Conservation (phyloP, 2,113 vertebrate species). For the Catagonus wagneri region DNA sequence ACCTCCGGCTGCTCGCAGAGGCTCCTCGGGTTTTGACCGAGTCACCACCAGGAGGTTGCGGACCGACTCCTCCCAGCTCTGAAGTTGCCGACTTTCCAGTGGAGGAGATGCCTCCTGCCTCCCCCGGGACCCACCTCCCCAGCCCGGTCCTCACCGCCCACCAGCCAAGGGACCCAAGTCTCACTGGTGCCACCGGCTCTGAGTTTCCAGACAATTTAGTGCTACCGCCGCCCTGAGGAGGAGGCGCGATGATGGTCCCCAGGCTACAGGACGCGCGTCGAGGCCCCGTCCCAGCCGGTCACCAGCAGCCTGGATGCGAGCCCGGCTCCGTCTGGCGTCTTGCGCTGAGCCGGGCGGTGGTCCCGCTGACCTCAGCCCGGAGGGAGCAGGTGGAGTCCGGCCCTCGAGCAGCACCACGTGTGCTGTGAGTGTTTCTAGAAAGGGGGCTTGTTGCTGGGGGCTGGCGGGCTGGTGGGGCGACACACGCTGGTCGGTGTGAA, state of each 20-base stretch:
- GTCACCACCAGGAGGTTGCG: accelerated
- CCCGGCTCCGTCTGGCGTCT: accelerated
- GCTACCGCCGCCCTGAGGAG: background rate
- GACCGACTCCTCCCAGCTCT: background rate
- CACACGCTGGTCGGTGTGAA: accelerated
- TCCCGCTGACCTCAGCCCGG: background rate
- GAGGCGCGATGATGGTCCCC: accelerated
- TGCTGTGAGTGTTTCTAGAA: background rate
- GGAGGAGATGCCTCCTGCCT: background rate
- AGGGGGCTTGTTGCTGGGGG: accelerated
- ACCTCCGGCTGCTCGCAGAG: accelerated
- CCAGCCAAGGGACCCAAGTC: background rate
- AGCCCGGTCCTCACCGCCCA: accelerated
- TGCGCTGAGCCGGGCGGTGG: background rate
- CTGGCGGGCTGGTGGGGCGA: background rate
- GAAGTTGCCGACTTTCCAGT: accelerated
- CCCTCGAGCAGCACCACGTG: accelerated
- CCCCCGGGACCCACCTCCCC: accelerated
- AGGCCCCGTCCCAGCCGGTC: background rate
- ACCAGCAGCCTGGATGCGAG: background rate
- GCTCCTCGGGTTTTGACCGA: accelerated
- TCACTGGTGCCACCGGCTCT: background rate
- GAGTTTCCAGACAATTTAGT: accelerated
- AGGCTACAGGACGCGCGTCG: accelerated
- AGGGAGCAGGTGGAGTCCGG: accelerated